Percentiles rank a stretch among this genome's conserved stretches.
phyloP scores from a whole-genome alignment of 1,140 invertebrate genomes.

The Eriocheir sinensis region DNA sequence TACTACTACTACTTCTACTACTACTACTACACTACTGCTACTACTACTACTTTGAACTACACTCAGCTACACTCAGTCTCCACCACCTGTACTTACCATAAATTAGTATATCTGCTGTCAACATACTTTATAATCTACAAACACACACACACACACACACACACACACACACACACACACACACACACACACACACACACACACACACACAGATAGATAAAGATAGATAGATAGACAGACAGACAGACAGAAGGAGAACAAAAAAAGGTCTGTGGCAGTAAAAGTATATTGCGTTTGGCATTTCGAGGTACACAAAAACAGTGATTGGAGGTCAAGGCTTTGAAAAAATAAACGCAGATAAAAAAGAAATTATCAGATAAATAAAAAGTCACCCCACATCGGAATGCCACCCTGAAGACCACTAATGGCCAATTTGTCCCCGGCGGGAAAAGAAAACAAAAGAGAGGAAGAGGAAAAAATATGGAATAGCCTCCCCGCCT shows the following conservation, averaged over 20 bases:
- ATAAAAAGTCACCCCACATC: no score
- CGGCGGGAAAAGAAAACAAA: neutral
- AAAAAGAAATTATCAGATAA: no score
- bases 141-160: neutral
- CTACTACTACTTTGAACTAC: neutral
- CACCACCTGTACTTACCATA: neutral
- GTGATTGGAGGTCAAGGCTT: no score
- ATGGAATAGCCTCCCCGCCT: no score
- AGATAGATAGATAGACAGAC: neutral
- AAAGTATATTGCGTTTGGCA: no score
- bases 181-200: neutral
- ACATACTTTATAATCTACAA: no score
- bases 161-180: neutral
- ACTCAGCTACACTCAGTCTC: no score
- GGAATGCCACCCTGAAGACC: neutral
- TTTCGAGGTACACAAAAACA: no score
- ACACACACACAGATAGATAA: neutral
- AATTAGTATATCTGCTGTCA: no score
- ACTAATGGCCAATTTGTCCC: neutral
- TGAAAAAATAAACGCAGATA: no score
- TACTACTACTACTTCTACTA: neutral
- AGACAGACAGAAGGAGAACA: neutral
- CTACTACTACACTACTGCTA: neutral
- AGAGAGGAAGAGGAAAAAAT: neutral
- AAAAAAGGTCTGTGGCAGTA: no score